Evolutionary conservation across 1,140 invertebrate genomes (phyloP).

Genomic region (Ceratina calcarata): DNA sequence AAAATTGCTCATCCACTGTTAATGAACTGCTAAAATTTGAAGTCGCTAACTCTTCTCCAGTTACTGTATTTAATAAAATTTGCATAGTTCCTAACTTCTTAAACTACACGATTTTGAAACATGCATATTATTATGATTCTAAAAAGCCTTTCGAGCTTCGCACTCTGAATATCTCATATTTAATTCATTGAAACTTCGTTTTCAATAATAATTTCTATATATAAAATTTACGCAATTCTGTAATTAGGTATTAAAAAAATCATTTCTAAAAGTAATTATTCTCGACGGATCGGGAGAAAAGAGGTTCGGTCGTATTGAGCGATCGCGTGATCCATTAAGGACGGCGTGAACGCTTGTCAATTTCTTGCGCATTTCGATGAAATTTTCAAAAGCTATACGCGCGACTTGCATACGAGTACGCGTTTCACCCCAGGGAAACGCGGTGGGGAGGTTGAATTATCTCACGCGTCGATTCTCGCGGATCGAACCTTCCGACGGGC

Average conservation of each 20-base stretch:
- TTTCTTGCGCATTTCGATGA: neutral
- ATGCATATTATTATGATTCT: neutral
- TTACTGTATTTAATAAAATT: neutral
- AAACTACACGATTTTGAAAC: neutral
- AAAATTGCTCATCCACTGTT: too few species aligned
- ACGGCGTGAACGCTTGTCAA: neutral
- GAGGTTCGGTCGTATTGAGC: neutral
- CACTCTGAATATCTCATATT: neutral
- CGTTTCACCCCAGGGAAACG: neutral
- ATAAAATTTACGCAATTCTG: neutral
- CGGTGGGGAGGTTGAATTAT: neutral
- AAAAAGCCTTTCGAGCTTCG: neutral
- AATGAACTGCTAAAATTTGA: neutral
- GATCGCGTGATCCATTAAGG: neutral
- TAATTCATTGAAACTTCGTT: neutral
- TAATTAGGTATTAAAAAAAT: neutral
- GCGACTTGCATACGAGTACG: neutral
- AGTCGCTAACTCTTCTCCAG: neutral
- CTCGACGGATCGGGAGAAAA: too few species aligned
- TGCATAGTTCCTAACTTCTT: neutral
- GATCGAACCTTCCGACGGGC: conserved; percentile 10
- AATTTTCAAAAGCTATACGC: neutral
- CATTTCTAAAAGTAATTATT: neutral
- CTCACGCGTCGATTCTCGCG: conserved; percentile 4
- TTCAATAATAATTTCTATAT: neutral